phyloP scores from a whole-genome alignment of 2,888 invertebrate species.

The Antheraea yamamai region DNA sequence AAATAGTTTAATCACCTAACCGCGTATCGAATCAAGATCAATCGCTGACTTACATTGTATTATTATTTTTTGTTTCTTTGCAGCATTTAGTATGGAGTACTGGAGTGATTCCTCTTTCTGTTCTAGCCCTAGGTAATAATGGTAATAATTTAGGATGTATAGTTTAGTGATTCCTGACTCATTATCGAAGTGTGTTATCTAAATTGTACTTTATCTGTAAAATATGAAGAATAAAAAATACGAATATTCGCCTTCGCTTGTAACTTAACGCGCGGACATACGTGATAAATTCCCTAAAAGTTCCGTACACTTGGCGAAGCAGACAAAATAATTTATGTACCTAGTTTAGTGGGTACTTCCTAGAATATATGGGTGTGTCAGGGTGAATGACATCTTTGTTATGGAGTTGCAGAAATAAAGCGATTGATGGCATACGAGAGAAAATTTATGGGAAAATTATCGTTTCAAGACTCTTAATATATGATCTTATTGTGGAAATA shows the following conservation, averaged over 20 bases:
- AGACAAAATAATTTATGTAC: constrained; percentile 81
- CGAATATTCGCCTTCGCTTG: constrained; percentile 37
- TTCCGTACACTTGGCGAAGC: constrained; percentile 76
- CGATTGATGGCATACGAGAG: background rate
- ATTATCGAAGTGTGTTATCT: background rate
- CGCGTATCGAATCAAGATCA: too few species aligned
- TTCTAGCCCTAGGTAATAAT: background rate
- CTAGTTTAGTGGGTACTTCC: constrained; percentile 78
- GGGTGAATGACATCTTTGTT: constrained; percentile 79
- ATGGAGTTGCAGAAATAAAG: constrained; percentile 6
- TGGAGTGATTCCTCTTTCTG: too few species aligned
- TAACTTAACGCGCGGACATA: constrained; percentile 39
- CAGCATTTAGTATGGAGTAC: too few species aligned
- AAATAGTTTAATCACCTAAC: too few species aligned
- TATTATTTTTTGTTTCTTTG: too few species aligned
- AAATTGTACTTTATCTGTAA: background rate
- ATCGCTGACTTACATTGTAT: too few species aligned
- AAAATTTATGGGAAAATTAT: constrained; percentile 11
- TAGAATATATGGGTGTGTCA: constrained; percentile 66
- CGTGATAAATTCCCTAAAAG: constrained; percentile 77
- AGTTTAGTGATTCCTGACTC: too few species aligned
- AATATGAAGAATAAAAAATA: background rate
- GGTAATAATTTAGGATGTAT: background rate
- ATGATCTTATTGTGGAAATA: background rate
- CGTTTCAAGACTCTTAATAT: background rate